Evolutionary conservation across 2,113 vertebrate species (phyloP), one percentile per base, ranked within the genome.

Genomic region (Podarcis raffonei): DNA sequence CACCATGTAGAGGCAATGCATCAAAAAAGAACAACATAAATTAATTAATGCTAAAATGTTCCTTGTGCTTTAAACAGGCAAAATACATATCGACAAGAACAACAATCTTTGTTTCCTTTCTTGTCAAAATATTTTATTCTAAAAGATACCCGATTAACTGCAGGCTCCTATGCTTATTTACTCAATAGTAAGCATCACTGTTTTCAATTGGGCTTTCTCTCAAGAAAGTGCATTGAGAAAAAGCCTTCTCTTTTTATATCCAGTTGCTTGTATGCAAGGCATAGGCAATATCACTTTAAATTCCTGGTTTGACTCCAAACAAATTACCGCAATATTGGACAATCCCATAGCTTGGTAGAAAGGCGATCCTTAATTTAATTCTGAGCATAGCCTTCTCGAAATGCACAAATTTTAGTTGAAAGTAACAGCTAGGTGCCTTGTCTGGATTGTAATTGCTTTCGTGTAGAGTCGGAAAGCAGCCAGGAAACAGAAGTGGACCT

Each of bases 401-500:
- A 7, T 77, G 85, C 85, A 59, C 42, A 62, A 83, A 84, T 87
- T 79, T 22, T 71, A 30, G 79, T 82, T 89, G 75, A 86, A 65
- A 86, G 79, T 86, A 57, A 78, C 16, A 79, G 16, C 68, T 78
- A 72, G 15, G 62, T 25, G 89, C 12, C 1, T 90, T 90, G 30
- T 48, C 80, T 76, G 22, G 25, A 27, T n/a, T 83, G 76, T 80
- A 83, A n/a, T 92, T 89, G 6, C 82, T 5, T 76, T 42, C 13
- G 18, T 88, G 82, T 89, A 78, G 89, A 92, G 75, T 79, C 82
- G 87, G 65, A 62, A 6, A 88, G 2, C 78, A 6, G 37, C 78
- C 12, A 87, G 42, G 35, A 6, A 85, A 20, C 32, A 83, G 15
- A 65, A 12, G 57, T 66, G 74, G 85, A 71, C 7, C 37, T 53